Evolutionary conservation across 2,888 invertebrate genomes (phyloP).

Genomic region (Corythucha ciliata): DNA sequence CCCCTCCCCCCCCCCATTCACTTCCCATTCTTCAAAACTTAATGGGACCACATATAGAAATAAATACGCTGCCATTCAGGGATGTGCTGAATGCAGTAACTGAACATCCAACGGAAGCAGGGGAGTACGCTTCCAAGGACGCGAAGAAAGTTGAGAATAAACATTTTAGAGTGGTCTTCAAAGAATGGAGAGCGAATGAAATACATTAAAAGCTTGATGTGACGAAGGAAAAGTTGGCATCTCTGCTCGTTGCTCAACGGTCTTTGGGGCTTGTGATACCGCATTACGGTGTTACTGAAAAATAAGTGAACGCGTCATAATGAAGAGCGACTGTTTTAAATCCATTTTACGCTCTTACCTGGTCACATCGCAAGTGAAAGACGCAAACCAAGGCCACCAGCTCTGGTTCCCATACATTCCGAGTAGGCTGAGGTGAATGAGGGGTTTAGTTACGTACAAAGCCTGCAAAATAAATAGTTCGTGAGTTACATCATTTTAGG

Average conservation of each 20-base stretch:
- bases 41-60: slow-evolving; percentile 21
- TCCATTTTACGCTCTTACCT: no score
- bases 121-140: slow-evolving; percentile 16
- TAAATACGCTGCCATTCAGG: slow-evolving; percentile 21
- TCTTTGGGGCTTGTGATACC: slow-evolving; percentile 1
- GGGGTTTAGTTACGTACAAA: slow-evolving; percentile 17
- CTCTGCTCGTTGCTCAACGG: slow-evolving; percentile 5
- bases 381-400: neutral
- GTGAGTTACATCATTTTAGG: no score
- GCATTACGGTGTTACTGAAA: no score
- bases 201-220: slow-evolving; percentile 10
- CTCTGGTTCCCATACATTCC: slow-evolving; percentile 5
- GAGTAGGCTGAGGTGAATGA: slow-evolving; percentile 10
- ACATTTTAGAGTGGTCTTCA: slow-evolving; percentile 7
- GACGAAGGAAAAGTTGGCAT: slow-evolving; percentile 10
- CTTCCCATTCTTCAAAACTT: neutral
- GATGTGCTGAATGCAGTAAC: slow-evolving; percentile 12
- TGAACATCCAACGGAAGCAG: slow-evolving; percentile 9
- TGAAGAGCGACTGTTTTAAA: no score
- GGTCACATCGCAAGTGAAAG: no score
- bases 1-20: no score
- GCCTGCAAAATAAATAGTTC: no score
- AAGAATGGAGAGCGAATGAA: slow-evolving; percentile 15
- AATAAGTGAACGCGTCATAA: no score
- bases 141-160: slow-evolving; percentile 10